Evolutionary conservation across 92 coral and sea anemone genomes (phyloP).

Genomic region (Actinostola sp.): DNA sequence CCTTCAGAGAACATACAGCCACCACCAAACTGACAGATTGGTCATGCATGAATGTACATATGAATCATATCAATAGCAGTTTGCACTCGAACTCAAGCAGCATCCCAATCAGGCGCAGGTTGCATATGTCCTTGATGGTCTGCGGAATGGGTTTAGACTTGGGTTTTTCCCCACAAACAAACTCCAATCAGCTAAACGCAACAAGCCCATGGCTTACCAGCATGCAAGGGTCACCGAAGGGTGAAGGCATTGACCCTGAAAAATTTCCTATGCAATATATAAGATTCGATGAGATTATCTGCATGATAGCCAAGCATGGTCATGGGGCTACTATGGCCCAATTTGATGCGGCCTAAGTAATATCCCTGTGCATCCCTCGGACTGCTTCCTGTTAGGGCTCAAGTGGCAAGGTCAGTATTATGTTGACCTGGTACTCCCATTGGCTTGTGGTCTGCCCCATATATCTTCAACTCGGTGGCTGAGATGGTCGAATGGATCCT

Average conservation of each 20-base stretch:
- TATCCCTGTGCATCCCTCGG: constrained; percentile 29
- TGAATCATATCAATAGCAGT: not conserved
- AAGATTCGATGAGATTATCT: constrained; percentile 14
- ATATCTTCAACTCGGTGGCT: constrained; percentile 27
- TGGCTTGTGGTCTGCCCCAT: constrained; percentile 21
- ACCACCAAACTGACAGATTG: not conserved
- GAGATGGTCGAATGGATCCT: constrained; percentile 18
- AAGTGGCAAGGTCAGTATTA: constrained; percentile 41
- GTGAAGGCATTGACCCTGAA: constrained; percentile 23
- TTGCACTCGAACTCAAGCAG: constrained; percentile 4
- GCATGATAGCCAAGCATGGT: constrained; percentile 5
- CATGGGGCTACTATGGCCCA: constrained; percentile 31
- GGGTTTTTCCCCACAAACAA: not conserved
- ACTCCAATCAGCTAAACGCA: not conserved
- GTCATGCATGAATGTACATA: not conserved
- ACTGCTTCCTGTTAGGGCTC: constrained; percentile 38
- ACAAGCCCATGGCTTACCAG: not conserved
- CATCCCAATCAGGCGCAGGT: not conserved
- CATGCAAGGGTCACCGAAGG: not conserved
- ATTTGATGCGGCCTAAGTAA: constrained; percentile 33
- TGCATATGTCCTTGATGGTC: constrained; percentile 5
- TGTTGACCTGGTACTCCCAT: constrained; percentile 29
- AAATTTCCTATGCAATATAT: constrained; percentile 20
- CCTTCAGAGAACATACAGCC: not conserved
- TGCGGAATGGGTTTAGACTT: constrained; percentile 9